Percentiles rank a stretch among this genome's conserved stretches.
Conservation (phyloP, 2,113 vertebrate species). For the Natator depressus region DNA sequence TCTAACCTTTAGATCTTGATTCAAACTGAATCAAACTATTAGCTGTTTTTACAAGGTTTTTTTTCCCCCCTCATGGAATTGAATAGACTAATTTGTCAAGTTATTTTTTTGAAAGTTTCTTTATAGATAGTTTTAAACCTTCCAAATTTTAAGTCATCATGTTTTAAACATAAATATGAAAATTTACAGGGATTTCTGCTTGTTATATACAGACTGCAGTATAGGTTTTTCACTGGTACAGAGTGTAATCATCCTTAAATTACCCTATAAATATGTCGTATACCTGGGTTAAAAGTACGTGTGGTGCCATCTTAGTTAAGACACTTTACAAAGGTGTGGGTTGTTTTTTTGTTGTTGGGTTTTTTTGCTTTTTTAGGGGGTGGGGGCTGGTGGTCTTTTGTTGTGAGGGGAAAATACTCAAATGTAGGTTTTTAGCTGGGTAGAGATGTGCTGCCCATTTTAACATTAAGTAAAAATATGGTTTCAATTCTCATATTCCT, state of each 20-base stretch:
- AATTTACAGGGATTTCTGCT: background rate
- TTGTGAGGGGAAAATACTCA: background rate
- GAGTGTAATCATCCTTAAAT: background rate
- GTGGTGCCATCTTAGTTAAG: background rate
- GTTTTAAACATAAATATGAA: background rate
- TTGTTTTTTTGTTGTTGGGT: background rate
- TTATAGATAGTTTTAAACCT: background rate
- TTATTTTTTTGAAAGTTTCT: background rate
- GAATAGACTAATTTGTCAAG: background rate
- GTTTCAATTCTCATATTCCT: background rate
- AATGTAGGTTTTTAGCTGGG: background rate
- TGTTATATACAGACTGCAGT: background rate
- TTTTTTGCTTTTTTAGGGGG: too few relatives aligned
- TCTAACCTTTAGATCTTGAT: background rate
- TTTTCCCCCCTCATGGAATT: background rate
- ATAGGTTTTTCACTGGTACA: background rate
- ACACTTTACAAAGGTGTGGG: background rate
- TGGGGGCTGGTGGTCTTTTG: background rate
- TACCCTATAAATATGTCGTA: fast-evolving
- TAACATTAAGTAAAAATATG: background rate
- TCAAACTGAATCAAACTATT: background rate
- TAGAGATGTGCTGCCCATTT: background rate
- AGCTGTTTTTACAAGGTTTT: background rate
- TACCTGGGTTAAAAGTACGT: background rate
- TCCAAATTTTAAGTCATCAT: background rate